Conservation (phyloP, 2,888 invertebrate genomes). For the Diarsia rubi region DNA sequence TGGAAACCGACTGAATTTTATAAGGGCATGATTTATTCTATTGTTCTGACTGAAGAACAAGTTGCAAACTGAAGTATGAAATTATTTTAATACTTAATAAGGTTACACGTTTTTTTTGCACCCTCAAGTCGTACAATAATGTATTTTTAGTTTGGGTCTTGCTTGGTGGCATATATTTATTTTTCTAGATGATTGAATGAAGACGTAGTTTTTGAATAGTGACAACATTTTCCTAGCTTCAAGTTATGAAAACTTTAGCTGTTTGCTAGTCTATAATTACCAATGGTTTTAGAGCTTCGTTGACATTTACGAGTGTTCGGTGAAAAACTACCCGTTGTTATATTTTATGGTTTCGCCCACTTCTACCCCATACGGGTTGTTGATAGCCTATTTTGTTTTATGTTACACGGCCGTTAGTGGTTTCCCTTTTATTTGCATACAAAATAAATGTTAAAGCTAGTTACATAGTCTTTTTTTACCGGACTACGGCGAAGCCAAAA, state of each 20-base stretch:
- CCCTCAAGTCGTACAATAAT: not conserved
- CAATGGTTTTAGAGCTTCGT: conserved; percentile 22
- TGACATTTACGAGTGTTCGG: conserved; percentile 50
- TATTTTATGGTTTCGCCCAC: conserved; percentile 40
- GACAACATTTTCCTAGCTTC: conserved; percentile 5
- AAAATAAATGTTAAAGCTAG: conserved; percentile 27
- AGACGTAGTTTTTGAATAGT: not conserved
- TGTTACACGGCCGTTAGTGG: conserved; percentile 22
- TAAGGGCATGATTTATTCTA: not conserved
- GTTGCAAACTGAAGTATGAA: not conserved
- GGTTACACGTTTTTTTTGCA: too few species aligned
- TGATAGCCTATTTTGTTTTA: conserved; percentile 49
- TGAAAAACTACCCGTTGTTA: conserved; percentile 35
- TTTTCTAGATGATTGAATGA: not conserved
- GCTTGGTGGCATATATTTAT: not conserved
- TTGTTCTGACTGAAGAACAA: not conserved
- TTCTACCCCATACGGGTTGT: conserved; percentile 41
- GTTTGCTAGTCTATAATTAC: conserved; percentile 11
- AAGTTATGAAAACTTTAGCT: conserved; percentile 10
- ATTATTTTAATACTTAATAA: too few species aligned
- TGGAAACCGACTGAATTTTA: not conserved
- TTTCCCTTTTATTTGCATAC: conserved; percentile 48
- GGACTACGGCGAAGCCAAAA: too few species aligned
- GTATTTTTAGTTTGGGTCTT: not conserved
- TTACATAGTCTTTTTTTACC: conserved; percentile 9